Percentiles rank a stretch among this genome's conserved stretches.
These are phyloP conservation scores for Lasioglossum lativentre DNA, from an alignment of 2,888 invertebrate genomes.

Conservation along the genomic window DNA sequence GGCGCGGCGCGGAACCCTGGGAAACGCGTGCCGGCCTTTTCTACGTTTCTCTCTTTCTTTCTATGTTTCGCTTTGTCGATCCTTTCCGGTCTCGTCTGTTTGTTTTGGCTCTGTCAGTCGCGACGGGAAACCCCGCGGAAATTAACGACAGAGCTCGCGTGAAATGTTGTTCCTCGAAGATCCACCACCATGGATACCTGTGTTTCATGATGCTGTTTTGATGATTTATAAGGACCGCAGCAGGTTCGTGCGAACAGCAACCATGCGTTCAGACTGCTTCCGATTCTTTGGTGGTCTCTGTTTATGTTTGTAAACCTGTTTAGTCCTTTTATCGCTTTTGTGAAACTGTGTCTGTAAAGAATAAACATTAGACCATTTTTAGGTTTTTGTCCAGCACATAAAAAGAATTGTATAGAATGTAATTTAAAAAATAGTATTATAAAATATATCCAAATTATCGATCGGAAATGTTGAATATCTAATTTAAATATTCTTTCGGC, in stretches of 20 bases:
- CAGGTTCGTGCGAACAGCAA: background rate
- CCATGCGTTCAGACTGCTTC: background rate
- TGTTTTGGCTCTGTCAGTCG: slow-evolving; percentile 3
- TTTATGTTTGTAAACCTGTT: too few species aligned
- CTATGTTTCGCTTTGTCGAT: background rate
- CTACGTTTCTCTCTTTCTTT: background rate
- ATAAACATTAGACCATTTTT: too few species aligned
- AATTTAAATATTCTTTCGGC: too few species aligned
- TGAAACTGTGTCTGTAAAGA: too few species aligned
- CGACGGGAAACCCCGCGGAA: slow-evolving; percentile 21
- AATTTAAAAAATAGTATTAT: too few species aligned
- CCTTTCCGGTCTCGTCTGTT: background rate
- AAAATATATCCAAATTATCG: too few species aligned
- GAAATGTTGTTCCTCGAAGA: slow-evolving; percentile 27
- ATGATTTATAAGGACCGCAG: slow-evolving; percentile 27
- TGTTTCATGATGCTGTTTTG: background rate
- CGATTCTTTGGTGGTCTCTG: background rate
- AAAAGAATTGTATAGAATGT: too few species aligned
- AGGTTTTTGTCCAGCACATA: too few species aligned
- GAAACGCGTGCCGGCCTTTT: slow-evolving; percentile 24
- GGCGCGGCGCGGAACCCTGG: background rate
- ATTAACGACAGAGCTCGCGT: slow-evolving; percentile 26
- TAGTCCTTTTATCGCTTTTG: too few species aligned
- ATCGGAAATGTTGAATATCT: too few species aligned
- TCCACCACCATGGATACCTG: background rate